A percentile compares a stretch with the other conserved stretches of the same genome.
These are phyloP conservation scores for Metalampra italica DNA, from an alignment of 2,888 invertebrate genomes.

Conservation along the genomic window DNA sequence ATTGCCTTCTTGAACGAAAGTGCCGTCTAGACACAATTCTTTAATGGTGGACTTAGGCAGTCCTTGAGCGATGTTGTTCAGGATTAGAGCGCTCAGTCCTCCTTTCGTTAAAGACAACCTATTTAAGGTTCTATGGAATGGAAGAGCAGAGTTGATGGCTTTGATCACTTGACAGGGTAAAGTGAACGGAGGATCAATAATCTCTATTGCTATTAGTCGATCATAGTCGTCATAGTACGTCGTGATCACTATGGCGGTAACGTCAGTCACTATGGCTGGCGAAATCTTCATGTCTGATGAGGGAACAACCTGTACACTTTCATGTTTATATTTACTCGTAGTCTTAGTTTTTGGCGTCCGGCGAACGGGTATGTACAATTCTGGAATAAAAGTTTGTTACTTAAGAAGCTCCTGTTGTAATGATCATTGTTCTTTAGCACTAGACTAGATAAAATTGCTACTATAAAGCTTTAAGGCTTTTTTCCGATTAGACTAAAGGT, in stretches of 20 bases:
- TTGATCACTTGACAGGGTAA: constrained; percentile 34
- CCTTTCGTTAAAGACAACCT: constrained; percentile 32
- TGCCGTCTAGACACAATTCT: constrained; percentile 45
- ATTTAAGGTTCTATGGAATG: constrained; percentile 36
- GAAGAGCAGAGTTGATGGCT: constrained; percentile 34
- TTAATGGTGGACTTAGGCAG: constrained; percentile 42
- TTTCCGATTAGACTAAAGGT: too few relatives aligned
- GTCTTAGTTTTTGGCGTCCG: too few relatives aligned
- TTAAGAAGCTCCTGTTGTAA: too few relatives aligned
- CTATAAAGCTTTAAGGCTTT: too few relatives aligned
- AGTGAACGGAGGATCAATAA: constrained; percentile 18
- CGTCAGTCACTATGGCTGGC: background rate
- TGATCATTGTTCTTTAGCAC: too few relatives aligned
- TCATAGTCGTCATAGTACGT: constrained; percentile 31
- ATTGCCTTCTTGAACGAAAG: constrained; percentile 31
- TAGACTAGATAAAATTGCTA: too few relatives aligned
- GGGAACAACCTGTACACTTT: too few relatives aligned
- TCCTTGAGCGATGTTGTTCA: constrained; percentile 38
- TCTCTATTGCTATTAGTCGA: constrained; percentile 34
- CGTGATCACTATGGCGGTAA: constrained; percentile 12
- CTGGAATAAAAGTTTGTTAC: too few relatives aligned
- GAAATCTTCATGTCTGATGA: too few relatives aligned
- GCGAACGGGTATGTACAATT: too few relatives aligned
- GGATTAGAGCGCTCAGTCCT: constrained; percentile 19
- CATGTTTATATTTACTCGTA: too few relatives aligned